Evolutionary conservation across 1,140 invertebrate species (phyloP), one percentile per base, ranked within the genome.

Genomic region (Eumeta japonica): DNA sequence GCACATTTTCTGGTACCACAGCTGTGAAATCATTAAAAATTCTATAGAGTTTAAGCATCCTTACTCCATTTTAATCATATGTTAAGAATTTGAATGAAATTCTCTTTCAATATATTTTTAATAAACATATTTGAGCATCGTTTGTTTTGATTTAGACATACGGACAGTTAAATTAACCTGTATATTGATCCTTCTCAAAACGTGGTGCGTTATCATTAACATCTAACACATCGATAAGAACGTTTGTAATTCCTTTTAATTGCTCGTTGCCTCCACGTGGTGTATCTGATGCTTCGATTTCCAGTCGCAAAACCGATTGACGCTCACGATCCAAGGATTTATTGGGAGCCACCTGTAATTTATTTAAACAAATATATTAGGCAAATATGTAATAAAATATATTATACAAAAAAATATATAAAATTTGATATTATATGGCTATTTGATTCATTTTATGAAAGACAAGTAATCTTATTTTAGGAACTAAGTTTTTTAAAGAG

Each of bases 161-260:
- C n/a, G n/a, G n/a, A n/a, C n/a, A n/a, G n/a, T n/a, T n/a, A n/a
- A n/a, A n/a, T n/a, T 38, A 50, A 76, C 73, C 73, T 2, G 62
- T 74, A 16, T 62, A 67, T 12, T 64, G 78, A 71, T 17, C 37
- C 31, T 67, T 66, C 4, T 66, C 65, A 39, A 76, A 76, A 0
- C 46, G 35, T 41, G 88, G 87, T 11, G 86, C 77, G 58, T 91
- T 92, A 45, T 94, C 90, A 51, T 94, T 92, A 0, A 90, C 85
- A 60, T 92, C 89, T 0, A 87, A 57, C 2, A 93, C 80, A 46
- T 89, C 84, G 3, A 92, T 78, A 0, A 80, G 77, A 0, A 91
- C 76, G 42, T 83, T 64, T 2, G 79, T 82, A 13, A 80, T 72
- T 13, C 80, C 80, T 36, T 80, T 79, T 35, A 87, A 82, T 18